Conservation (phyloP, 1,140 invertebrate species). For the Chionoecetes opilio region DNA sequence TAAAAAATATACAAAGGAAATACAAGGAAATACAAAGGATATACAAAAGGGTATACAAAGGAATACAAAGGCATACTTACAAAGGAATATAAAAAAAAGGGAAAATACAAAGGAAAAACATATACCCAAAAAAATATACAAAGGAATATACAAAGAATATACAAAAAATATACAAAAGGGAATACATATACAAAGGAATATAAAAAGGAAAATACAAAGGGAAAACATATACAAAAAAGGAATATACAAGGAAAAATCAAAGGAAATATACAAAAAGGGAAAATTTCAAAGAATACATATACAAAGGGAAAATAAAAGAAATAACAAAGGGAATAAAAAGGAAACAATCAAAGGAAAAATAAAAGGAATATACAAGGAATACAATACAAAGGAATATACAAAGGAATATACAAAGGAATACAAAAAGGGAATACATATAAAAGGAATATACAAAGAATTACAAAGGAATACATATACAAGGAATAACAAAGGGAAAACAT, state of each 20-base stretch:
- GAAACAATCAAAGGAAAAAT: not conserved
- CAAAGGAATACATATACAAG: conserved; percentile 33
- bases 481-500: conserved; percentile 24
- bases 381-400: not conserved
- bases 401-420: too few species aligned
- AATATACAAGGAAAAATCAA: conserved; percentile 10
- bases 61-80: too few species aligned
- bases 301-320: conserved; percentile 65
- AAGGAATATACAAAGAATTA: conserved; percentile 10
- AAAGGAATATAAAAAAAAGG: too few species aligned
- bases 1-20: too few species aligned
- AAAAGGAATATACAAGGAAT: not conserved
- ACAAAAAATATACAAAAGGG: conserved; percentile 35
- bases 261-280: not conserved
- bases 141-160: too few species aligned
- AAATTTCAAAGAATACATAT: conserved; percentile 37
- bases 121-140: too few species aligned
- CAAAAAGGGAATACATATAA: not conserved
- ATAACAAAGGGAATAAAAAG: conserved; percentile 70
- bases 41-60: too few species aligned
- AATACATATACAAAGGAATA: too few species aligned
- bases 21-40: too few species aligned
- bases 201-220: conserved; percentile 19
- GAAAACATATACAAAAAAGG: not conserved
- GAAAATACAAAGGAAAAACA: too few species aligned